phyloP scores from a whole-genome alignment of 2,888 invertebrate species.

The Rhorus exstirpatorius region DNA sequence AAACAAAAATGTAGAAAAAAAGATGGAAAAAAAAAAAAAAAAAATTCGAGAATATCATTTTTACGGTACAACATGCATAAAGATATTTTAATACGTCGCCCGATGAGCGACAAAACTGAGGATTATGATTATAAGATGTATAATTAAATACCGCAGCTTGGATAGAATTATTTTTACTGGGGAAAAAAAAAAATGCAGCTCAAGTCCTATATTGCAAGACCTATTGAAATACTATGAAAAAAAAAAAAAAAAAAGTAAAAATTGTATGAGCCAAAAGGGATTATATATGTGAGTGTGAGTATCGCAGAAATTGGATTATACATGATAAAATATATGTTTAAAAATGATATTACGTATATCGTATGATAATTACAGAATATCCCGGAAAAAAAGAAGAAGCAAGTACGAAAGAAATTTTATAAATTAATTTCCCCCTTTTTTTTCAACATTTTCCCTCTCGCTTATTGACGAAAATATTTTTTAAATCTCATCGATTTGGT shows the following conservation, averaged over 20 bases:
- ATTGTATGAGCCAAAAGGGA: constrained; percentile 70
- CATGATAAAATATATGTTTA: constrained; percentile 84
- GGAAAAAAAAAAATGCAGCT: constrained; percentile 79
- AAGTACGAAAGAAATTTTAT: no score
- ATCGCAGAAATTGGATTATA: constrained; percentile 78
- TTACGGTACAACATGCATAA: constrained; percentile 78
- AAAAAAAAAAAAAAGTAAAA: constrained; percentile 53
- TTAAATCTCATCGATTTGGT: no score
- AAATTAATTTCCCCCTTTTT: no score
- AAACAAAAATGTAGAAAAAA: constrained; percentile 69
- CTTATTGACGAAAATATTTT: no score
- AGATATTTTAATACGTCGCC: constrained; percentile 84
- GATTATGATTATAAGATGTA: constrained; percentile 81
- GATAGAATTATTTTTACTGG: constrained; percentile 77
- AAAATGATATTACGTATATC: constrained; percentile 70
- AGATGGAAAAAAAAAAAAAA: constrained; percentile 73
- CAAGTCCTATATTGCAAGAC: constrained; percentile 74
- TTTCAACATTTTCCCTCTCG: no score
- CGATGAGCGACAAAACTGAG: constrained; percentile 80
- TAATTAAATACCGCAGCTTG: constrained; percentile 79
- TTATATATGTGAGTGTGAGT: constrained; percentile 82
- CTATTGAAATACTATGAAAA: constrained; percentile 46
- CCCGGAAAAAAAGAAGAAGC: not conserved
- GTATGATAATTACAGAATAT: constrained; percentile 26
- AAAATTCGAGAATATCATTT: constrained; percentile 69